Percentiles rank a stretch among this genome's conserved stretches.
phyloP scores from a whole-genome alignment of 2,888 invertebrate genomes.

The Myopa testacea region DNA sequence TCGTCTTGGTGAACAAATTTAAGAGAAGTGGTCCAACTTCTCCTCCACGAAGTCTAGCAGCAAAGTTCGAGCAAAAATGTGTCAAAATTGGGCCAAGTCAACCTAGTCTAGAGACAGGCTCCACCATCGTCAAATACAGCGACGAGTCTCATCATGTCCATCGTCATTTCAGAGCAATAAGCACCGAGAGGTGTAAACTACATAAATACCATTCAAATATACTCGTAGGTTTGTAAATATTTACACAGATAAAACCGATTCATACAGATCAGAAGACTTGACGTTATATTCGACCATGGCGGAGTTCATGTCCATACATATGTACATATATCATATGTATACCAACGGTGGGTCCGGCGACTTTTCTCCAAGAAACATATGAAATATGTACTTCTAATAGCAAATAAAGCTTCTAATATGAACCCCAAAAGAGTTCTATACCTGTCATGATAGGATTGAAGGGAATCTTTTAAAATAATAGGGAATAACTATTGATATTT shows the following conservation, averaged over 20 bases:
- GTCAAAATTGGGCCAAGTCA: conserved; percentile 66
- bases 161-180: not conserved
- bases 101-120: conserved; percentile 58
- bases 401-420: no score
- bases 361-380: no score
- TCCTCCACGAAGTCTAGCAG: conserved; percentile 67
- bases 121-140: conserved; percentile 61
- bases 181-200: not conserved
- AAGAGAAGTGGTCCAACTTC: conserved; percentile 46
- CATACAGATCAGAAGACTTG: not conserved
- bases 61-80: conserved; percentile 68
- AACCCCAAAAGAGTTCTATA: no score
- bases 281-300: conserved; percentile 26
- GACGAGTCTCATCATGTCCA: not conserved
- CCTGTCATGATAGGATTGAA: no score
- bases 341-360: not conserved
- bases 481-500: no score
- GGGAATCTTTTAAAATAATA: no score
- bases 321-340: not conserved
- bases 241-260: not conserved
- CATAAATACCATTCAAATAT: not conserved
- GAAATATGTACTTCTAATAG: no score
- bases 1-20: conserved; percentile 56
- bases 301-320: conserved; percentile 15
- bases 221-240: conserved; percentile 1